Evolutionary conservation across 2,113 vertebrate genomes (phyloP).

Genomic region (Sardina pilchardus): DNA sequence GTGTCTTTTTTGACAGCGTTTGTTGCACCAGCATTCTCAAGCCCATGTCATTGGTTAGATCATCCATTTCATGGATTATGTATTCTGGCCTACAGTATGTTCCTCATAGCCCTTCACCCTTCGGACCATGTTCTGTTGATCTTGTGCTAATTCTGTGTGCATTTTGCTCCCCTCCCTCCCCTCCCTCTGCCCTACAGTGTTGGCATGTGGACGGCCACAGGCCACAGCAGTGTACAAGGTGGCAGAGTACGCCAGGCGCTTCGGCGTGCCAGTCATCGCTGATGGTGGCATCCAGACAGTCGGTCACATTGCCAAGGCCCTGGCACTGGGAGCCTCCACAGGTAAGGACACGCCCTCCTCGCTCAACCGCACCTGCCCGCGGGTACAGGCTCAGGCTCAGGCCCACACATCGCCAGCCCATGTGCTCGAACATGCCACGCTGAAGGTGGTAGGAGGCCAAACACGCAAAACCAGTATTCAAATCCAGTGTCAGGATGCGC

Average conservation of each 20-base stretch:
- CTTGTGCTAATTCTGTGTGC: background rate
- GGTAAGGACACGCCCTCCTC: conserved; percentile 67
- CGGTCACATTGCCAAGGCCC: conserved; percentile 91
- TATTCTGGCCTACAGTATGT: background rate
- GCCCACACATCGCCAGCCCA: background rate
- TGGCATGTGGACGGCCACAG: conserved; percentile 94
- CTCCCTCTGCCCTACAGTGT: conserved; percentile 69
- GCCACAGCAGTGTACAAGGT: conserved; percentile 97
- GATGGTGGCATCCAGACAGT: conserved; percentile 96
- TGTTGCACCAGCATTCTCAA: background rate
- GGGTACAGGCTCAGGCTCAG: background rate
- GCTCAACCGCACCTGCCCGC: background rate
- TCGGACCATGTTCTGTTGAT: background rate
- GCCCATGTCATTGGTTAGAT: background rate
- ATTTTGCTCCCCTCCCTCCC: background rate
- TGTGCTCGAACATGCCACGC: background rate
- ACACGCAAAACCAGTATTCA: no score
- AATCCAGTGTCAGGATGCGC: background rate
- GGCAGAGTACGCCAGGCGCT: conserved; percentile 90
- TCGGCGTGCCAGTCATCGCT: conserved; percentile 91
- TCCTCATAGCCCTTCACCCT: background rate
- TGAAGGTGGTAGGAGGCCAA: no score
- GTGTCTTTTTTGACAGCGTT: background rate
- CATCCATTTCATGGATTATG: background rate
- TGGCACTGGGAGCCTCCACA: conserved; percentile 92